Base-by-base conservation (phyloP, 1,140 invertebrate genomes). In the Goniozus legneri region DNA sequence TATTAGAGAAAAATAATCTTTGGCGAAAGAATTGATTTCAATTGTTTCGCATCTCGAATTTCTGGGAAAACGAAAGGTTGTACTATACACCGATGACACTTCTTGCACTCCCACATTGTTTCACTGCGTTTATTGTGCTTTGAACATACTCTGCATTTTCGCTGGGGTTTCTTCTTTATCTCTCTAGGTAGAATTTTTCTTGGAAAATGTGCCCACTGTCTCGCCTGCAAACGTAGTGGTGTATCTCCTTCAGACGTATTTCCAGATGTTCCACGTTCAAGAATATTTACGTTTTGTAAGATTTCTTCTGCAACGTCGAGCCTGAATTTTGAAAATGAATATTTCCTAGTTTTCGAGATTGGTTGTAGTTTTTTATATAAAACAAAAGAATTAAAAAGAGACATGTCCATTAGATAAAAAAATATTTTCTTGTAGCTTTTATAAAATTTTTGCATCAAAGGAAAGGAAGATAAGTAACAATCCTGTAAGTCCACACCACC, bases 371-470 rank as follows among this genome's bases (percentile, higher is more conserved):
- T 44, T 1, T 2, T 15, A 24, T 24, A 40, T 35, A 40, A 34
- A 47, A 41, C 16, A 47, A 40, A 47, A n/a, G 44, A 16, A 47
- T 47, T 47, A 2, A 47, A 8, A 12, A 47, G 37, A 10, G 44
- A 19, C 2, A 47, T 40, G 40, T 47, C 44, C 21, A 12, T 4
- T 39, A 40, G 8, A 31, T 41, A 47, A 47, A 36, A 41, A 36
- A 47, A 47, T 30, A 47, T 41, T n/a, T 47, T 35, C 30, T 36
- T 35, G 36, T 47, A 47, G 20, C 46, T 39, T 47, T 57, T 57
- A 2, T 46, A 18, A 30, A 14, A 36, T 50, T 47, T 54, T 47
- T 30, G 46, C 52, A 58, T 58, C 2, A 58, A n/a, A 24, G 47
- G 31, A 13, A 45, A 54, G 40, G 18, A 50, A 16, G 52, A 27